Evolutionary conservation across 2,113 vertebrate genomes (phyloP).

Genomic region (Cyphomyrus discorhynchus): DNA sequence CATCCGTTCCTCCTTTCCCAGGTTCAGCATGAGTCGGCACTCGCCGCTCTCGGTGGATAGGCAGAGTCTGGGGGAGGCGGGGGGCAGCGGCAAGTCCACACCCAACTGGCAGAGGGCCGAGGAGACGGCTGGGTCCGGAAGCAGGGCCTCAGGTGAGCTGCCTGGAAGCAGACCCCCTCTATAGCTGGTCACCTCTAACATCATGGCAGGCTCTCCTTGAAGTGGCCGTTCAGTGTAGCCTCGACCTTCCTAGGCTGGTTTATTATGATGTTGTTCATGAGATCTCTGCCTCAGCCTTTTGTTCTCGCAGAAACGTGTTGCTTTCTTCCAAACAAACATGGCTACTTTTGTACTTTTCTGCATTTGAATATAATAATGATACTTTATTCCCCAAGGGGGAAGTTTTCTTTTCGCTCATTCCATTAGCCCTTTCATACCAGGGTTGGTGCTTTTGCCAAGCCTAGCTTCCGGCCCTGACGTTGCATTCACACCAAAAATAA

Average conservation of each 20-base stretch:
- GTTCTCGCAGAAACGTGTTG: not conserved
- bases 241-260: no score
- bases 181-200: not conserved
- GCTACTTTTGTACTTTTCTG: not conserved
- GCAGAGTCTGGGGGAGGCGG: slow-evolving; percentile 67
- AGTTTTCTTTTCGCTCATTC: not conserved
- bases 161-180: not conserved
- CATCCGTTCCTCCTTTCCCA: slow-evolving; percentile 35
- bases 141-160: slow-evolving; percentile 24
- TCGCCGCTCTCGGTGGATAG: slow-evolving; percentile 75
- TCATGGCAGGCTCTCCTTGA: not conserved
- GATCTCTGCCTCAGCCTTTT: no score
- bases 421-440: not conserved
- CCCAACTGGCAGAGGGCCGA: slow-evolving; percentile 74
- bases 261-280: not conserved
- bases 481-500: no score
- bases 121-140: slow-evolving; percentile 48
- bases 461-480: no score
- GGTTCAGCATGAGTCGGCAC: slow-evolving; percentile 82
- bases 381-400: not conserved
- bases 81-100: slow-evolving; percentile 70
- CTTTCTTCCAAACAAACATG: not conserved
- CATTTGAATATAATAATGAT: not conserved
- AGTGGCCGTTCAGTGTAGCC: not conserved
- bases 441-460: no score